Evolutionary conservation across 2,797 vertebrate genomes (phyloP), one percentile per base, ranked within the genome.

Genomic region (Sebastes hubbsi): DNA sequence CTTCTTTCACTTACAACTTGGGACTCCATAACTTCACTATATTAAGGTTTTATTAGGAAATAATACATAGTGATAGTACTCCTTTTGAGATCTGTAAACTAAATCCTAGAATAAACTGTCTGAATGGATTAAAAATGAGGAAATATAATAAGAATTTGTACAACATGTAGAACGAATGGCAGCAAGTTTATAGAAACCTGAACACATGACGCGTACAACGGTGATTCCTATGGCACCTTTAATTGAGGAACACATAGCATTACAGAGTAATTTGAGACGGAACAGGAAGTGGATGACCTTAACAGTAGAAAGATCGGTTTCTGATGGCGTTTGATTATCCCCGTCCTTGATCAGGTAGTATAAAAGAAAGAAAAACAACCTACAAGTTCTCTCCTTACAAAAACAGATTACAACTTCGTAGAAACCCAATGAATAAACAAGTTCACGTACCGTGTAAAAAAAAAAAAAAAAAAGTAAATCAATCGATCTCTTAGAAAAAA

Each of bases 181-280:
- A 27, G 34, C 2, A 16, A 2, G 8, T 20, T 68, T 8, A 54
- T 1, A 22, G 12, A 24, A 60, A 68, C 1, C 3, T 29, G 18
- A 62, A 78, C 59, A 67, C 42, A 72, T 1, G 4, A 2, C 64
- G 27, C 6, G 6, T 2, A 71, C 61, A 70, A 14, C 24, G 42
- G 8, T 56, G 20, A 75, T 59, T 83, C 64, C 27, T 78, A 78
- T 62, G 38, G 66, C 29, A 80, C 80, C 73, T 90, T 92, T 90
- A 88, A 72, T 93, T 16, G 36, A 80, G 72, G 82, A 78, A 75
- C 78, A 82, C 58, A 73, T 56, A 29, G 42, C 56, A 29, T 60
- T 67, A 82, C 54, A 78, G 54, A 67, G 56, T 46, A 56, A 75
- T 66, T 20, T 60, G 64, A 86, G 79, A 87, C 10, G 3, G 13